phyloP scores from a whole-genome alignment of 2,888 invertebrate species.

The Oligia latruncula region DNA sequence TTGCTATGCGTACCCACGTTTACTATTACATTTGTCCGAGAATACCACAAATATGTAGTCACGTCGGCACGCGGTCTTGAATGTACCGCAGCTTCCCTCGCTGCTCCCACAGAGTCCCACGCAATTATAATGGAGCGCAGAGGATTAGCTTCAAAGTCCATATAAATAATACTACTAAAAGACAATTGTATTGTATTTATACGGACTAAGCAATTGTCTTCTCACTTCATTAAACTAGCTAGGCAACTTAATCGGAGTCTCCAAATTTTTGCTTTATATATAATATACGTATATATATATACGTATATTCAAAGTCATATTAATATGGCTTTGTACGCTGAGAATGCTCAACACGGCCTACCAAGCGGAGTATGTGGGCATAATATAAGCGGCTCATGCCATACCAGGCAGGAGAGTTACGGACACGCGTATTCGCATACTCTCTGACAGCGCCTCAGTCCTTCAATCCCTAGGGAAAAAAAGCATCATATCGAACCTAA shows the following conservation, averaged over 20 bases:
- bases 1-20: constrained; percentile 23
- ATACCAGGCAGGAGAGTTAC: no score
- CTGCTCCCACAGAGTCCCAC: constrained; percentile 49
- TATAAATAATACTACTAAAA: constrained; percentile 72
- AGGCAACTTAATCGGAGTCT: neutral
- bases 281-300: no score
- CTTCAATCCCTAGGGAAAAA: no score
- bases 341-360: no score
- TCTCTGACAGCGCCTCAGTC: no score
- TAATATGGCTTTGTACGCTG: no score
- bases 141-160: constrained; percentile 71
- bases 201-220: constrained; percentile 53
- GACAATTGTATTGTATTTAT: constrained; percentile 61
- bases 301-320: no score
- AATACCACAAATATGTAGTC: constrained; percentile 62
- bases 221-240: neutral
- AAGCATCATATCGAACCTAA: no score
- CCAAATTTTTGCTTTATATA: neutral
- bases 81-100: constrained; percentile 48
- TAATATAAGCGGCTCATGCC: no score
- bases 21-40: constrained; percentile 41
- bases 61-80: constrained; percentile 45
- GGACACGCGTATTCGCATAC: no score
- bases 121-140: constrained; percentile 71
- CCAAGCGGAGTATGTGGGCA: no score